Base-by-base conservation (phyloP, 2,888 invertebrate species). In the Aplocera efformata region DNA sequence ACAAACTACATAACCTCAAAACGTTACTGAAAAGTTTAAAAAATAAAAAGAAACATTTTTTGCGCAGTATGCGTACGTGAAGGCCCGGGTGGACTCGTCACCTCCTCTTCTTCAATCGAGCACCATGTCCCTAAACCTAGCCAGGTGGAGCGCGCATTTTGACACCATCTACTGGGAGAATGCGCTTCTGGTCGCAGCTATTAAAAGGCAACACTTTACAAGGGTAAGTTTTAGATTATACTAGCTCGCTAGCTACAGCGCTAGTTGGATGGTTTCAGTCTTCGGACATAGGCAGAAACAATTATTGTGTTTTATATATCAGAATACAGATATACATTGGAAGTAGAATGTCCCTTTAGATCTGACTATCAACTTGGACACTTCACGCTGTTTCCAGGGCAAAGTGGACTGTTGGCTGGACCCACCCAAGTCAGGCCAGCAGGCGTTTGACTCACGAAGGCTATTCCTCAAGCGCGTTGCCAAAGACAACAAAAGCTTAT, bases 371-470 rank as follows among this genome's bases (percentile, higher is more conserved):
- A n/a, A n/a, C n/a, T n/a, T n/a, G n/a, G n/a, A n/a, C n/a, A n/a
- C n/a, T n/a, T n/a, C n/a, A n/a, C n/a, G n/a, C n/a, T 25, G n/a
- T 8, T 41, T 46, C 0, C 58, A 84, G 84, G 83, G 84, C n/a
- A 64, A 56, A 37, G 77, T 84, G 1, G 81, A 85, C 42, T 47
- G 69, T n/a, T 80, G 84, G 83, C 10, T 23, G 0, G 33, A 7
- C 1, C 42, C 39, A 1, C 70, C 67, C 0, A 10, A 48, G 1
- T 33, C 28, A 0, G 10, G 24, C 8, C 29, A n/a, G 1, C 58
- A 63, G n/a, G 58, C 69, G 37, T 62, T 65, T 38, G 40, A 60
- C 1, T 54, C 43, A 0, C 57, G 83, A 28, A 57, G 51, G 0
- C 44, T 60, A 24, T 64, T 57, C 27, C 42, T 61, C 3, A 61